Evolutionary conservation across 2,797 vertebrate genomes (phyloP), one percentile per base, ranked within the genome.

Genomic region (Amphiprion clarkii): DNA sequence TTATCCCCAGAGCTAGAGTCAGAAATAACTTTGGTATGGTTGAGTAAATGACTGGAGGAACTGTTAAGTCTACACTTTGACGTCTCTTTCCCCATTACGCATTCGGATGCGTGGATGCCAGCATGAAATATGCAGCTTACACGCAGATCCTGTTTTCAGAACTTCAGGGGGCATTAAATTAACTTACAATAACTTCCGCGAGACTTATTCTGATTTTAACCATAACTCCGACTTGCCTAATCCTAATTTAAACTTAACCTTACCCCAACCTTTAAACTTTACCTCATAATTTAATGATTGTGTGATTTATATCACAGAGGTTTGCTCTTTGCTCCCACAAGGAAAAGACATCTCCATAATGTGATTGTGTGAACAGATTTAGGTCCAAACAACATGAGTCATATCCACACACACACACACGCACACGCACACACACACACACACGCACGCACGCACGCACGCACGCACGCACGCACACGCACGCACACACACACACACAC

Each of bases 11-110:
- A 78, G 86, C 68, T 44, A 67, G 27, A 67, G 58, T 79, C 67
- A 78, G 42, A 89, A 74, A 83, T 80, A 84, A 68, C 76, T 60
- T 29, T 67, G 33, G 42, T 78, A 72, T 39, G 54, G 58, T 70
- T 79, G 46, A 78, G 39, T 56, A 78, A 78, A 75, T 79, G 81
- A 65, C 83, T 65, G 8, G 31, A 51, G 76, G 81, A 85, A 44
- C 51, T 80, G 53, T 69, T 79, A 81, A 76, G 77, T 82, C 55
- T 58, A 78, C 65, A 70, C 49, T 72, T 72, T 80, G 77, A 81
- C 80, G 79, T 86, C 59, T 84, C 60, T 74, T 36, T 68, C 17
- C 29, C 17, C 11, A 21, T 59, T 56, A 58, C 61, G 29, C 29
- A 76, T 66, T 83, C 61, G 39, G 48, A 74, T 57, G 64, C 63